Conservation (phyloP, 2,113 vertebrate genomes). For the Marcusenius ussheri region DNA sequence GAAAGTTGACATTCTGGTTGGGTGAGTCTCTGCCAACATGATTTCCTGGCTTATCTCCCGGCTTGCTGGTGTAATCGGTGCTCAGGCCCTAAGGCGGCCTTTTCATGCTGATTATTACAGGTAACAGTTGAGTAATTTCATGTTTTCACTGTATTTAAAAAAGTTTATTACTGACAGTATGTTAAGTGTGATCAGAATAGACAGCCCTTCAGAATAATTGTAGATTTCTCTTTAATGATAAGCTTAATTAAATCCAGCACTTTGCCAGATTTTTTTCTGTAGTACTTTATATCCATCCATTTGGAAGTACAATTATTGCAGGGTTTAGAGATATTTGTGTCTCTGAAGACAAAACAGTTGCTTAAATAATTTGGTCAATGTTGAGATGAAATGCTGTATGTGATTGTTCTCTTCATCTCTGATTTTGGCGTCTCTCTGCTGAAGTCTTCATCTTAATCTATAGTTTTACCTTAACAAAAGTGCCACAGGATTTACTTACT, state of each 20-base stretch:
- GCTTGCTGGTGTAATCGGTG: not conserved
- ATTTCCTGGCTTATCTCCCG: constrained; percentile 28
- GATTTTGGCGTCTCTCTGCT: not conserved
- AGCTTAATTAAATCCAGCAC: not conserved
- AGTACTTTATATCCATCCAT: not conserved
- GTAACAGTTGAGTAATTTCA: not conserved
- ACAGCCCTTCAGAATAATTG: not conserved
- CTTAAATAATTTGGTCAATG: not conserved
- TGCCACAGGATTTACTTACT: not conserved
- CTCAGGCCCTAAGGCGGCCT: not conserved
- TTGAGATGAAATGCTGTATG: not conserved
- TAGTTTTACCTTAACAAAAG: not conserved
- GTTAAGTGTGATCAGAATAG: not conserved
- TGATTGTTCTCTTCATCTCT: not conserved
- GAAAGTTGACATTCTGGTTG: constrained; percentile 9
- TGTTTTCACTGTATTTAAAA: not conserved
- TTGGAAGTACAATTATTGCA: not conserved
- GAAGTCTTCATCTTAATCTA: not conserved
- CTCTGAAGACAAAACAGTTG: not conserved
- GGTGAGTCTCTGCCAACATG: constrained; percentile 32
- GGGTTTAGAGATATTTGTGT: not conserved
- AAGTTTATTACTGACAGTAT: not conserved
- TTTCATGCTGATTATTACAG: not conserved
- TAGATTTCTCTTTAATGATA: not conserved
- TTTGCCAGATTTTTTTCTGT: not conserved